Evolutionary conservation across 2,888 invertebrate genomes (phyloP).

Genomic region (Homarus gammarus): DNA sequence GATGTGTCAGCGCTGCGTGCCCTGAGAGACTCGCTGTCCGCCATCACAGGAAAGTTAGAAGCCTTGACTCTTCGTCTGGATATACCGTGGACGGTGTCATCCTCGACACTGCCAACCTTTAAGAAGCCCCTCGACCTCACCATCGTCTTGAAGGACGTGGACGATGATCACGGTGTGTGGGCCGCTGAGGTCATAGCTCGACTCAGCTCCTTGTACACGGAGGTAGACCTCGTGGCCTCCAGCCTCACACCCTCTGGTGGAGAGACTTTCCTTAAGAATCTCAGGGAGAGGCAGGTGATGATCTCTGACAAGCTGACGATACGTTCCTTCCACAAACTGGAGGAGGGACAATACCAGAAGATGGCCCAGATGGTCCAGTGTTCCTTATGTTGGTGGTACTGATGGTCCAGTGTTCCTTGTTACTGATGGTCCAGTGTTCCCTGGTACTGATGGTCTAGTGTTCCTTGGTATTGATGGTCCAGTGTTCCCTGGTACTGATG

Average conservation of each 20-base stretch:
- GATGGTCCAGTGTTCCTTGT: no score
- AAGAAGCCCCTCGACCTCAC: neutral
- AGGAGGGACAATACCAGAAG: neutral
- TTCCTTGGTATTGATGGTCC: no score
- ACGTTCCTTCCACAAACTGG: conserved; percentile 5
- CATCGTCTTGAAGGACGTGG: conserved; percentile 15
- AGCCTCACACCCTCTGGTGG: conserved; percentile 4
- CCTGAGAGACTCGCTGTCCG: neutral
- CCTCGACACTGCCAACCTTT: conserved; percentile 19
- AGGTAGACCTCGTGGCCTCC: conserved; percentile 44
- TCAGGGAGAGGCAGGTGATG: neutral
- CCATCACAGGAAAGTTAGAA: neutral
- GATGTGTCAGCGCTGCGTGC: neutral
- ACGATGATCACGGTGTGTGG: conserved; percentile 26
- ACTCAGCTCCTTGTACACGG: neutral
- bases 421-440: no score
- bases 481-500: no score
- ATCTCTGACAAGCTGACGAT: neutral
- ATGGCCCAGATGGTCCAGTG: neutral
- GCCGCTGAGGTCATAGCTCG: neutral
- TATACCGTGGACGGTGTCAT: conserved; percentile 6
- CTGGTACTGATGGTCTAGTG: no score
- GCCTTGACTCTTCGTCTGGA: conserved; percentile 35
- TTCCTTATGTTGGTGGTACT: conserved; percentile 26
- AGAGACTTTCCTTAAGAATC: neutral